Evolutionary conservation across 2,113 vertebrate species (phyloP), one percentile per base, ranked within the genome.

Genomic region (Anser cygnoides): DNA sequence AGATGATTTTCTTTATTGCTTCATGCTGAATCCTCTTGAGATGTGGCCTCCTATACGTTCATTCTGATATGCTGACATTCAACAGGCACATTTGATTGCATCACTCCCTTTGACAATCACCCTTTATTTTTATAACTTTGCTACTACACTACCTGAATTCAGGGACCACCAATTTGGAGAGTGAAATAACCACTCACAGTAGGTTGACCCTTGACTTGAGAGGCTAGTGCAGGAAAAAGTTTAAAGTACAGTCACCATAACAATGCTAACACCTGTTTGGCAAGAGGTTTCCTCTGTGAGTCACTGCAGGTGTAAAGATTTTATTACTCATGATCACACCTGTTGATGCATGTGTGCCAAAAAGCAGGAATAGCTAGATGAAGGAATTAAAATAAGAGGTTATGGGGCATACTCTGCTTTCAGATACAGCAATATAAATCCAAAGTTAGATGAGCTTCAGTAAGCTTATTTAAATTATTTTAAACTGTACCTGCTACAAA

Each of bases 261-360:
- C 92, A 85, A 50, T 62, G 87, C 84, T 93, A 90, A 96, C 96
- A 97, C 92, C 95, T 96, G 95, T 76, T 96, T 96, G 95, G 96
- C 95, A 95, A 89, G 73, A 43, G 37, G 22, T 78, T 90, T 92
- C 86, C 54, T 46, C 87, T 90, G 55, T 96, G 94, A 95, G 87
- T 94, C 89, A 95, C 72, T 85, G 95, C 95, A 96, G 95, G 93
- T 97, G 92, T 96, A 89, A 91, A 96, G 92, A 92, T 94, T 96
- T 96, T 97, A 95, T 93, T 96, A 92, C 80, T 91, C 88, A 61
- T 76, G 72, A 81, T 86, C 87, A 89, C 95, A 96, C 92, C 96
- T 95, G 95, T 77, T 93, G 57, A 68, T 76, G 72, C 26, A 12
- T 31, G 35, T 25, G 55, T 91, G 95, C 95, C 95, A 97, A 94